A percentile compares a stretch with the other conserved stretches of the same genome.
Evolutionary conservation across 2,888 invertebrate species (phyloP).

Genomic region (Sclerodermus sp.): DNA sequence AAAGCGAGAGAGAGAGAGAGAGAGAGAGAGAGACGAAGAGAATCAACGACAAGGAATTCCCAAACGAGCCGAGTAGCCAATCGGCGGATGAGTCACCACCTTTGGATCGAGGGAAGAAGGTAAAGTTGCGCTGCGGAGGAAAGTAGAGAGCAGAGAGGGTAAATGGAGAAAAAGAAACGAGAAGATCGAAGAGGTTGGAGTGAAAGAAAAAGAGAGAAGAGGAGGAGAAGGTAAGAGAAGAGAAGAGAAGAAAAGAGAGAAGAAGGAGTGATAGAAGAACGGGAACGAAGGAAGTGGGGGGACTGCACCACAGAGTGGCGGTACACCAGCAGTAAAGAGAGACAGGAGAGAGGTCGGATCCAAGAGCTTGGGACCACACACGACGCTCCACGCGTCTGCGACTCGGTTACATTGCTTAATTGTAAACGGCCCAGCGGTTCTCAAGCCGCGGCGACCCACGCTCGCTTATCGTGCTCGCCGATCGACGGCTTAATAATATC

Average conservation of each 20-base stretch:
- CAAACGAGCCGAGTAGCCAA: slow-evolving; percentile 32
- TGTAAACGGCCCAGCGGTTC: slow-evolving; percentile 55
- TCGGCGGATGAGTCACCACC: slow-evolving; percentile 36
- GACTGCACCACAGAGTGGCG: background rate
- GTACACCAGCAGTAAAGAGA: slow-evolving; percentile 3
- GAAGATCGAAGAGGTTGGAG: slow-evolving; percentile 5
- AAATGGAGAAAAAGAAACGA: slow-evolving; percentile 10
- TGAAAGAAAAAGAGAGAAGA: slow-evolving; percentile 16
- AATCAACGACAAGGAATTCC: slow-evolving; percentile 26
- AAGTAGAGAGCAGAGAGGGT: slow-evolving; percentile 4
- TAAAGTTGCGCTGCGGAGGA: background rate
- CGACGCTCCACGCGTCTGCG: slow-evolving; percentile 58
- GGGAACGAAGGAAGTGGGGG: background rate
- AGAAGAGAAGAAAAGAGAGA: slow-evolving; percentile 6
- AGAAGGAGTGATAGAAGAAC: slow-evolving; percentile 10
- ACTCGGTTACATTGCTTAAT: slow-evolving; percentile 58
- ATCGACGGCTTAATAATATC: slow-evolving; percentile 2
- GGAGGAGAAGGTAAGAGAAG: slow-evolving; percentile 21
- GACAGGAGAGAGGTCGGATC: slow-evolving; percentile 46
- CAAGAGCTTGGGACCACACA: slow-evolving; percentile 54
- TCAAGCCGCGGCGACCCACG: slow-evolving; percentile 28
- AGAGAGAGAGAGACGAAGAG: too few species aligned
- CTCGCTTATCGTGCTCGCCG: background rate
- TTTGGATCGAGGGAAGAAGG: slow-evolving; percentile 15
- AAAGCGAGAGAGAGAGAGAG: too few species aligned